Evolutionary conservation across 1,140 invertebrate genomes (phyloP).

Genomic region (Solen grandis): DNA sequence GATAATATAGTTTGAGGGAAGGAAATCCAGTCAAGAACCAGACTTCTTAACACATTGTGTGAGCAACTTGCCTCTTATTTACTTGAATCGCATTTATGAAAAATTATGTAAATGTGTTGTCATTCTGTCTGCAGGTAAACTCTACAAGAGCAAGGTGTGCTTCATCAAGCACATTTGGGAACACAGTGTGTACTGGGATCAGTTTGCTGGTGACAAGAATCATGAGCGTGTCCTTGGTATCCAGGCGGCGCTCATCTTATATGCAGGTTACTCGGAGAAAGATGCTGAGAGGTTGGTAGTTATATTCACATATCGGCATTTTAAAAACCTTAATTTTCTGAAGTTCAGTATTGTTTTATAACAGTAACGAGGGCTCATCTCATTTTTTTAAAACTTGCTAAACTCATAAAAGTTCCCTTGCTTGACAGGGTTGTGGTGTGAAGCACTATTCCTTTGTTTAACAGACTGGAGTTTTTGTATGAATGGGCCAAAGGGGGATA

Average conservation of each 20-base stretch:
- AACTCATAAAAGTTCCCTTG: no score
- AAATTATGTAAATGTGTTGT: no score
- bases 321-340: neutral
- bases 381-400: no score
- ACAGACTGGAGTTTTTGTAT: neutral
- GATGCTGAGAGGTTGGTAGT: conserved; percentile 47
- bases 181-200: conserved; percentile 77
- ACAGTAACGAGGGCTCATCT: neutral
- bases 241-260: conserved; percentile 77
- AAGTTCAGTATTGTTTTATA: neutral
- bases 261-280: conserved; percentile 55
- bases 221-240: conserved; percentile 77
- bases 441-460: neutral
- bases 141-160: conserved; percentile 78
- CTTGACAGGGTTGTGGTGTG: no score
- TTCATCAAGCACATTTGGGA: conserved; percentile 79
- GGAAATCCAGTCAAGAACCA: no score
- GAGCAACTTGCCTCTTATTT: no score
- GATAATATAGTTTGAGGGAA: no score
- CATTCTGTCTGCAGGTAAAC: conserved; percentile 74
- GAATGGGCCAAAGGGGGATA: neutral
- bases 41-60: no score
- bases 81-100: no score
- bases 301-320: neutral
- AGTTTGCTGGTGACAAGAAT: conserved; percentile 75